These are phyloP conservation scores for Schizotus pectinicornis DNA, from an alignment of 2,888 invertebrate genomes.

Conservation along the genomic window DNA sequence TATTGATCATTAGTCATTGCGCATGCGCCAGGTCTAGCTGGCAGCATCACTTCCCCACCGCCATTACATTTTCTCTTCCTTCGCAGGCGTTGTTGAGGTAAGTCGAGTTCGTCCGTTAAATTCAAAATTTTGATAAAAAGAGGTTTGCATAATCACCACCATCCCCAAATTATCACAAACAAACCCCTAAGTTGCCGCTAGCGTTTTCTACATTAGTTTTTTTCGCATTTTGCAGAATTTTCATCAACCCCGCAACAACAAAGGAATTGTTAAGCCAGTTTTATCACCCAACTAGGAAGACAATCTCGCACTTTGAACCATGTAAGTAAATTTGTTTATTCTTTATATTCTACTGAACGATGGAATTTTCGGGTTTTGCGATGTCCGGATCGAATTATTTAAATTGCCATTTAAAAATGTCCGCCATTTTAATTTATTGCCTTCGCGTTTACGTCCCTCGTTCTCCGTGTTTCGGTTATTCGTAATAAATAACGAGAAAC, in stretches of 20 bases:
- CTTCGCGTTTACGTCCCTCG: background rate
- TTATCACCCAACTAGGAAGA: background rate
- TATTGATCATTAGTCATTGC: slow-evolving; percentile 3
- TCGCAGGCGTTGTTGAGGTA: slow-evolving; percentile 24
- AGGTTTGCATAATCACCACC: too few species aligned
- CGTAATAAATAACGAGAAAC: too few species aligned
- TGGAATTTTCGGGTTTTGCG: background rate
- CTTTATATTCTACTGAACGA: too few species aligned
- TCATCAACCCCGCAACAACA: slow-evolving; percentile 5
- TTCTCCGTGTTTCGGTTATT: too few species aligned
- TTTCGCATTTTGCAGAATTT: slow-evolving; percentile 2
- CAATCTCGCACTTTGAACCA: background rate
- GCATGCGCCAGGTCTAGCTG: background rate
- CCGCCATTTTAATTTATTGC: slow-evolving; percentile 1
- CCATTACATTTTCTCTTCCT: background rate
- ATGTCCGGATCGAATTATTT: background rate
- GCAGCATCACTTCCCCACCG: background rate
- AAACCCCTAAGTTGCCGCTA: background rate
- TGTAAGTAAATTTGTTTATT: slow-evolving; percentile 2
- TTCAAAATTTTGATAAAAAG: background rate
- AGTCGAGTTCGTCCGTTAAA: background rate
- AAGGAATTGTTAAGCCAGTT: background rate
- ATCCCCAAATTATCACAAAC: background rate
- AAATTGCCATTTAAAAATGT: background rate
- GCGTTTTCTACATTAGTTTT: background rate